A percentile compares a stretch with the other conserved stretches of the same genome.
These are phyloP conservation scores for Neodiprion fabricii DNA, from an alignment of 1,140 invertebrate species.

Conservation along the genomic window DNA sequence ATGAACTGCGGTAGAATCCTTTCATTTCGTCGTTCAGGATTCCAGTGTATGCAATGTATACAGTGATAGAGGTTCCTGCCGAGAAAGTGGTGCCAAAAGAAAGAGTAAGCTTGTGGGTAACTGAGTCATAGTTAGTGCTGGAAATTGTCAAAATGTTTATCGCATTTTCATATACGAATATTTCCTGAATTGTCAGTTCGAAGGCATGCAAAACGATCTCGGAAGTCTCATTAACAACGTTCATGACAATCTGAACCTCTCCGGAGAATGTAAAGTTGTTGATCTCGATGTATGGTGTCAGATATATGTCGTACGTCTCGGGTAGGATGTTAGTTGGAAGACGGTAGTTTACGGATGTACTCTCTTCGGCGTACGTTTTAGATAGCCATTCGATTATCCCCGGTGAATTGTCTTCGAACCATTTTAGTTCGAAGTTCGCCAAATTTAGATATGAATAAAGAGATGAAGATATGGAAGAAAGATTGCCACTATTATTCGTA, in stretches of 20 bases:
- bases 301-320: slow-evolving; percentile 38
- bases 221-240: slow-evolving; percentile 21
- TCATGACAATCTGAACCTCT: slow-evolving; percentile 39
- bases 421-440: slow-evolving; percentile 33
- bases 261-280: slow-evolving; percentile 44
- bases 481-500: neutral
- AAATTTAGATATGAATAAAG: slow-evolving; percentile 15
- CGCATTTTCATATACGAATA: slow-evolving; percentile 19
- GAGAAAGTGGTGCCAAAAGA: slow-evolving; percentile 25
- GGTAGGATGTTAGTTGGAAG: slow-evolving; percentile 42
- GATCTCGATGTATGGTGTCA: slow-evolving; percentile 42
- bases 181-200: slow-evolving; percentile 29
- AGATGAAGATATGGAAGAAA: slow-evolving; percentile 12
- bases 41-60: slow-evolving; percentile 61
- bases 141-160: slow-evolving; percentile 13
- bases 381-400: slow-evolving; percentile 35
- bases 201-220: slow-evolving; percentile 43
- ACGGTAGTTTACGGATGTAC: slow-evolving; percentile 30
- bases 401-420: slow-evolving; percentile 35
- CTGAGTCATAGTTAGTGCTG: neutral
- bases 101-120: slow-evolving; percentile 35
- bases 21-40: slow-evolving; percentile 61
- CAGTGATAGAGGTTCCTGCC: slow-evolving; percentile 39
- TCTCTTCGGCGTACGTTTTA: slow-evolving; percentile 23
- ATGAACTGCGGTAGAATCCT: slow-evolving; percentile 72